Evolutionary conservation across 2,888 invertebrate species (phyloP).

Genomic region (Merodon equestris): DNA sequence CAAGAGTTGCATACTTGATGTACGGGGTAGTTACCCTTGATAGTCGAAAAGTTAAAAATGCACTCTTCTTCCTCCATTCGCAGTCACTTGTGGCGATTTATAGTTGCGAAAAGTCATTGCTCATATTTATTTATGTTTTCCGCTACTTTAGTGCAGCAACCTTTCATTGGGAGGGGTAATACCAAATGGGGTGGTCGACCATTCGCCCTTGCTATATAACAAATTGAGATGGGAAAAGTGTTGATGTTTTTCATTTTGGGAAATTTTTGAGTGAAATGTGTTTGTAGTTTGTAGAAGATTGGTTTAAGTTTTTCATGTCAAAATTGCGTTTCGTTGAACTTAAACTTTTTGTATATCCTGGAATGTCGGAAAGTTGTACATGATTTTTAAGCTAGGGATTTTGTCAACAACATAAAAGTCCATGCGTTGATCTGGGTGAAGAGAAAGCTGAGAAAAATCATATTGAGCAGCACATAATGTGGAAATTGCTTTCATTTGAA

Average conservation of each 20-base stretch:
- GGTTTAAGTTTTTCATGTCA: too few species aligned
- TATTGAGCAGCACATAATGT: too few species aligned
- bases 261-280: slow-evolving; percentile 40
- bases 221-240: slow-evolving; percentile 39
- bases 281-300: slow-evolving; percentile 26
- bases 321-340: too few species aligned
- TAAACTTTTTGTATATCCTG: too few species aligned
- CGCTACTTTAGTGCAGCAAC: slow-evolving; percentile 7
- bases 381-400: too few species aligned
- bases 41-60: slow-evolving; percentile 57
- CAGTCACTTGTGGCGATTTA: slow-evolving; percentile 47
- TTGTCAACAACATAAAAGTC: too few species aligned
- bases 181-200: slow-evolving; percentile 33
- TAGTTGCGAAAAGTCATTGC: slow-evolving; percentile 55
- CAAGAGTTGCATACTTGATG: slow-evolving; percentile 35
- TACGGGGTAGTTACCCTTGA: slow-evolving; percentile 8
- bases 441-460: too few species aligned
- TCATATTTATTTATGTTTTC: slow-evolving; percentile 59
- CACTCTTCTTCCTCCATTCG: slow-evolving; percentile 23
- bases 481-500: too few species aligned
- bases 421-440: too few species aligned
- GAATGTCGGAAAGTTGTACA: too few species aligned
- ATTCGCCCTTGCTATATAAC: slow-evolving; percentile 1
- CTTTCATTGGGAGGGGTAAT: background rate
- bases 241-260: slow-evolving; percentile 47